phyloP scores from a whole-genome alignment of 2,113 vertebrate species.

The Semnornis frantzii region DNA sequence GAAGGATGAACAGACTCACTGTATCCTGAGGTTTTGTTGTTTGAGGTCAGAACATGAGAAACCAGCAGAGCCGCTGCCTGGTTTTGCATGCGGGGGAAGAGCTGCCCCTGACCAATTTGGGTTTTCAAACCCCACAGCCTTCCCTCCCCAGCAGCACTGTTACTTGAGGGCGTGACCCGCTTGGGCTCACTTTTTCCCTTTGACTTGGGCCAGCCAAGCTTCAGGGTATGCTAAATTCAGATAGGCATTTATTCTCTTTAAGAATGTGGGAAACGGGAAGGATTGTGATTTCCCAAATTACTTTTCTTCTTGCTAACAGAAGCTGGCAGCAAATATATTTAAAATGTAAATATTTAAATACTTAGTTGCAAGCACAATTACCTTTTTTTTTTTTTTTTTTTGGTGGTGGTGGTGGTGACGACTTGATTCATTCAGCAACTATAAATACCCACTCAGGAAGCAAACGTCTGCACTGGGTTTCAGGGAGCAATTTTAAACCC shows the following conservation, averaged over 20 bases:
- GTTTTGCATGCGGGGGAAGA: background rate
- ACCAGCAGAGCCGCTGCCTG: background rate
- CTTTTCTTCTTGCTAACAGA: constrained; percentile 60
- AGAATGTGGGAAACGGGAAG: constrained; percentile 29
- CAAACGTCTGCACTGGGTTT: background rate
- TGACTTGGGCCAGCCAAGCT: background rate
- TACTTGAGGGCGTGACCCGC: background rate
- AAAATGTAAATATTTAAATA: constrained; percentile 71
- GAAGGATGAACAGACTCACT: background rate
- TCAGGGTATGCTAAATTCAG: constrained; percentile 45
- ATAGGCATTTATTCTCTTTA: constrained; percentile 35
- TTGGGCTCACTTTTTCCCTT: background rate
- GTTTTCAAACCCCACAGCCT: background rate
- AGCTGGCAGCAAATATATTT: constrained; percentile 72
- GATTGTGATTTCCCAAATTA: constrained; percentile 43
- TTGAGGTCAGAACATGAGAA: background rate
- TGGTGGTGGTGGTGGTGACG: background rate
- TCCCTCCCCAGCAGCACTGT: background rate
- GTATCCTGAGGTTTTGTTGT: background rate
- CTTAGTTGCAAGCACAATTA: constrained; percentile 34
- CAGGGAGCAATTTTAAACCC: background rate
- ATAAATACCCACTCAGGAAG: constrained; percentile 18
- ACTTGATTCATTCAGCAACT: constrained; percentile 2
- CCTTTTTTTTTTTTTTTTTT: background rate
- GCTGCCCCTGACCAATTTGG: accelerated